Conservation (phyloP, 2,113 vertebrate species). For the Chitala chitala region DNA sequence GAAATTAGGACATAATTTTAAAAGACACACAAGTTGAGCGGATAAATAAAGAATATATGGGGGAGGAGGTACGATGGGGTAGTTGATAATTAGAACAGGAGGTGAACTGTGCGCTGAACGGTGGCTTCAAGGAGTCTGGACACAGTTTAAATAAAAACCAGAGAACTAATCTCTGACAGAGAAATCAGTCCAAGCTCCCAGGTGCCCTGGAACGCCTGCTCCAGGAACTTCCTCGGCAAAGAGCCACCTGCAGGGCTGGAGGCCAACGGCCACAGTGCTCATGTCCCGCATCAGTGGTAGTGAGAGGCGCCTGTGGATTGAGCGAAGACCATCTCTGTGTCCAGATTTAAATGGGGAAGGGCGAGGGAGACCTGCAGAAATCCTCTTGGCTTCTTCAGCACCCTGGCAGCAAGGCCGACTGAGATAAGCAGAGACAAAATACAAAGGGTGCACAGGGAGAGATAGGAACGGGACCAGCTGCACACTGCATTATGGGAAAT, state of each 20-base stretch:
- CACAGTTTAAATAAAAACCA: no score
- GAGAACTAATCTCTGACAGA: no score
- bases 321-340: constrained; percentile 24
- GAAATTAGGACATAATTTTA: no score
- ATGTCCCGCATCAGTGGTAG: not conserved
- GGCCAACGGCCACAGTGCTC: not conserved
- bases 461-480: constrained; percentile 33
- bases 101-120: no score
- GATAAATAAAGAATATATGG: no score
- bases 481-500: not conserved
- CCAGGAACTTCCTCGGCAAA: no score
- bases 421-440: constrained; percentile 50
- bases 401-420: constrained; percentile 28
- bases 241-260: not conserved
- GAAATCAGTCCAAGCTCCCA: no score
- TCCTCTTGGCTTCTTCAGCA: constrained; percentile 30
- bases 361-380: constrained; percentile 31
- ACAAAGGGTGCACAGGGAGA: constrained; percentile 39
- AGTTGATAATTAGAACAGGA: no score
- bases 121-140: no score
- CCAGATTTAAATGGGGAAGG: constrained; percentile 14
- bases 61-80: no score
- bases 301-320: not conserved
- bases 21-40: no score
- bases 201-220: no score